Conservation (phyloP, 64 coral and sea anemone species). For the Exaiptasia diaphana region DNA sequence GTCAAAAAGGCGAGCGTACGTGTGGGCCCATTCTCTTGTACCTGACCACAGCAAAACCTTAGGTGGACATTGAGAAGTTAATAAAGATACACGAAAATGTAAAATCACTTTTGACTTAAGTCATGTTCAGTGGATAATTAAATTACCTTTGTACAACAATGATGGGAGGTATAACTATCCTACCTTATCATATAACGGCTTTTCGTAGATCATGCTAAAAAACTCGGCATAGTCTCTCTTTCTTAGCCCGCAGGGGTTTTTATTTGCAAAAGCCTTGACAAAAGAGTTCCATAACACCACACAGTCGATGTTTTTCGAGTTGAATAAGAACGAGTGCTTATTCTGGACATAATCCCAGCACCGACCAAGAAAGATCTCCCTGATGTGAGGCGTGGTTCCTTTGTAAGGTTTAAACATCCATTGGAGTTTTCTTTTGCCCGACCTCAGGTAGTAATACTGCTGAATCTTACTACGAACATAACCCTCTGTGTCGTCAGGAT, state of each 20-base stretch:
- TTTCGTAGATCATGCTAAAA: slow-evolving; percentile 70
- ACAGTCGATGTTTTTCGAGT: slow-evolving; percentile 57
- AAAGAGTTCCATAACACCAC: slow-evolving; percentile 61
- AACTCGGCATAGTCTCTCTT: slow-evolving; percentile 56
- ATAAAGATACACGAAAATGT: background rate
- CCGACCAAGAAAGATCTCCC: slow-evolving; percentile 78
- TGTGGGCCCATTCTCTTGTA: slow-evolving; percentile 77
- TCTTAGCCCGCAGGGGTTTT: slow-evolving; percentile 67
- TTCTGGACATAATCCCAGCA: slow-evolving; percentile 87
- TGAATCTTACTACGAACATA: slow-evolving; percentile 50
- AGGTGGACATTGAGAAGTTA: too few species aligned
- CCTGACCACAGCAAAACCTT: slow-evolving; percentile 91
- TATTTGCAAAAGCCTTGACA: slow-evolving; percentile 64
- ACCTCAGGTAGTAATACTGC: slow-evolving; percentile 60
- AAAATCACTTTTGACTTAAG: background rate
- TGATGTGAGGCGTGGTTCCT: slow-evolving; percentile 73
- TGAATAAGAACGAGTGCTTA: slow-evolving; percentile 21
- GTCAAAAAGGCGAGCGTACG: slow-evolving; percentile 66
- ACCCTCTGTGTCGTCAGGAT: background rate
- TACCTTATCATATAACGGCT: slow-evolving; percentile 69
- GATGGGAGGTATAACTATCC: background rate
- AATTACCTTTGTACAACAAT: background rate
- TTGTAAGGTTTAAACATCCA: slow-evolving; percentile 76
- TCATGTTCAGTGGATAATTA: background rate
- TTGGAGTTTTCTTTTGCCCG: slow-evolving; percentile 44